Base-by-base conservation (phyloP, 2,888 invertebrate genomes). In the Perizoma affinitatum region DNA sequence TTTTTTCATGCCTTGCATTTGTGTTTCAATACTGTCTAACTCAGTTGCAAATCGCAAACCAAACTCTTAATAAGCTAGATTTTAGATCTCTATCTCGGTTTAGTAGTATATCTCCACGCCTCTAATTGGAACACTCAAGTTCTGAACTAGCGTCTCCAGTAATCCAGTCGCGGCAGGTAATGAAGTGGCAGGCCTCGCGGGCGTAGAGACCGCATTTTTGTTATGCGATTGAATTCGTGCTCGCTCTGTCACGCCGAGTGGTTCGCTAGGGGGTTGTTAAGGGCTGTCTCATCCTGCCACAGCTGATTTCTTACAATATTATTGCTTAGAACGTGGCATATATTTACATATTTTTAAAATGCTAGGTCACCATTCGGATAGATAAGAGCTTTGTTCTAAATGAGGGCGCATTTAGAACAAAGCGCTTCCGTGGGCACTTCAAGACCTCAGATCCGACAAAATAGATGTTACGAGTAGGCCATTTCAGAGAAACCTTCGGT, bases 171-270 rank as follows among this genome's bases (percentile, higher is more conserved):
- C 55, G 58, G 43, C 42, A 33, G 38, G 38, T 4, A 45, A 5
- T 46, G 10, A 9, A 42, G 34, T 38, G 41, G 11, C 9, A 5
- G 41, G 6, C n/a, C 8, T n/a, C 38, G 46, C 44, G 35, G 10
- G 43, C 43, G 38, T 41, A 7, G 57, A 54, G 56, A 53, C 57
- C 59, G 67, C 66, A 66, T 70, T 72, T 73, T 76, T 72, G 69
- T 70, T 69, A 66, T 68, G 62, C 70, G 74, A 75, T 78, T 78
- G 72, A 74, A 61, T 79, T 65, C 58, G 60, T 67, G 65, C 68
- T 60, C 69, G 68, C 69, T 42, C n/a, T 57, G 51, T 61, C 61
- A 65, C 53, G 49, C 51, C 38, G 58, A 67, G 71, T 58, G 65
- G 58, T 46, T 60, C 40, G 45, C 57, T 22, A 8, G 48, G 42